Evolutionary conservation across 2,113 vertebrate species (phyloP).

Genomic region (Arizona elegans): DNA sequence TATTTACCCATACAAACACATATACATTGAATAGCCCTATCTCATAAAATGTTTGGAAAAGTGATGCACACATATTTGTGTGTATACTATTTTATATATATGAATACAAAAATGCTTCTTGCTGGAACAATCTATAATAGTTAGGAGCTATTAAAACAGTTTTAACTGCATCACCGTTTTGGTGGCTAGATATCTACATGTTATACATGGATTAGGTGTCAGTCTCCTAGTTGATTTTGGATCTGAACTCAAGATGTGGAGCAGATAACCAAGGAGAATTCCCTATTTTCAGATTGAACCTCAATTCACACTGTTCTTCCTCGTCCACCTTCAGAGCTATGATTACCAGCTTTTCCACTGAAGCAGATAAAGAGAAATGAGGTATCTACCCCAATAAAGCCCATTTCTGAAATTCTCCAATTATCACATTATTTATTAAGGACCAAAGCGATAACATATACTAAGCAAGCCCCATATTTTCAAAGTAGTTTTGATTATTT

Average conservation of each 20-base stretch:
- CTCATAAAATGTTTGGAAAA: not conserved
- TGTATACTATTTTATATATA: not conserved
- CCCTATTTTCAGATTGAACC: not conserved
- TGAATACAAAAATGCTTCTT: not conserved
- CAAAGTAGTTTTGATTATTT: not conserved
- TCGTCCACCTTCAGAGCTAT: not conserved
- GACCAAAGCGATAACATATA: not conserved
- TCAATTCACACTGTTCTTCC: not conserved
- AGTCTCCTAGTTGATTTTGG: not conserved
- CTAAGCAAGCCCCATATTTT: not conserved
- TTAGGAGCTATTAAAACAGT: not conserved
- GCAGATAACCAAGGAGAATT: not conserved
- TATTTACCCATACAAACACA: conserved; percentile 38
- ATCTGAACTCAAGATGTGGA: not conserved
- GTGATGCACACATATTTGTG: not conserved
- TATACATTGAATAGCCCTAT: not conserved
- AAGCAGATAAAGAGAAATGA: not conserved
- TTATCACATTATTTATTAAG: not conserved
- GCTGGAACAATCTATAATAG: not conserved
- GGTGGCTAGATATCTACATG: not conserved
- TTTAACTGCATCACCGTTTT: not conserved
- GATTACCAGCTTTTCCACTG: not conserved
- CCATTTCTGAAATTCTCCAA: not conserved
- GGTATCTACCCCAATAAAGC: not conserved
- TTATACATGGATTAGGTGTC: not conserved